Evolutionary conservation across 2,797 vertebrate species (phyloP), one percentile per base, ranked within the genome.

Genomic region (Sebastes minor): DNA sequence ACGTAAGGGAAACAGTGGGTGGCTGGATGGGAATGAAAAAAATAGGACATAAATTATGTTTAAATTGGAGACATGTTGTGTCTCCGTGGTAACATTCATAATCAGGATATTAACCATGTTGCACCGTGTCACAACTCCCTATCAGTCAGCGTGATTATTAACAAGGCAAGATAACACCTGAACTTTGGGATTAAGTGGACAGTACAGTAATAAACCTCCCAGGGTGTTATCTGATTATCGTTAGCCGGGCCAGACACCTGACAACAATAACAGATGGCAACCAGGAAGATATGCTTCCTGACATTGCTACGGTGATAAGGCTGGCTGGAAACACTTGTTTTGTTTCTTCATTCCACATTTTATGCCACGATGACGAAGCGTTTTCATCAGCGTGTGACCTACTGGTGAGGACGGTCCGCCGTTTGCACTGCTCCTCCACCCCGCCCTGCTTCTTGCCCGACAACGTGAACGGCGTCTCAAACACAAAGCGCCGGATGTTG

Each of bases 1-100:
- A 99, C 98, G 0, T 99, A 99, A 0, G 98, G 98, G 88, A 99
- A 99, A 77, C 97, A 98, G 84, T 99, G 98, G 61, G 97, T 99
- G 42, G 98, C 98, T 99, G 90, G 1, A 52, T 0, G 28, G 72
- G 56, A 23, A 8, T 0, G 13, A 20, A 49, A 38, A 35, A 38
- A 38, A 38, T 38, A 38, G 5, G 22, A 23, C 16, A 2, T 13
- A 4, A 7, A 67, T 49, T 7, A 38, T 8, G 4, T 5, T 3
- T 35, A 46, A 46, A 46, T 46, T 35, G 12, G 16, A 66, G 13
- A 20, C 35, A 6, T 33, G 27, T 18, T 28, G 11, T 13, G 32
- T 67, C 11, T 52, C 18, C 1, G n/a, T 35, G 55, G 14, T 4
- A 72, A 70, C 16, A 16, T 30, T 76, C 55, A n/a, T 46, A 60